These are phyloP conservation scores for Promerops cafer DNA, from an alignment of 2,113 vertebrate genomes.

Conservation along the genomic window DNA sequence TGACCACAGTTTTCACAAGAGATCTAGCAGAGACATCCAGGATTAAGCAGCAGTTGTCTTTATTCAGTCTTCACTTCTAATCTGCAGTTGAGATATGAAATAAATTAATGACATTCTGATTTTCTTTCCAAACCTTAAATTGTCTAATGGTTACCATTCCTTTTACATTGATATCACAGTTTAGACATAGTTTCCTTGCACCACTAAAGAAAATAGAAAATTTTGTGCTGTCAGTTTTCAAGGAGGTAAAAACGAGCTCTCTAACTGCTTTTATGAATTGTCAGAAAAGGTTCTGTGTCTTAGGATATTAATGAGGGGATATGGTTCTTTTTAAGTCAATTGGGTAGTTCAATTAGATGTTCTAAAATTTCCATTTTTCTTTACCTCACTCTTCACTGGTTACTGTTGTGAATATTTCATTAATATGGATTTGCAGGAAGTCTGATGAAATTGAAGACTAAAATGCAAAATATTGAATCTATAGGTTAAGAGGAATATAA, in stretches of 20 bases:
- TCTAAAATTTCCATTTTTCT: constrained; percentile 36
- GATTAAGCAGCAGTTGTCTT: constrained; percentile 69
- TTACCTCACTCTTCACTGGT: not conserved
- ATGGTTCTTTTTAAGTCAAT: not conserved
- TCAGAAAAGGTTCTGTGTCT: not conserved
- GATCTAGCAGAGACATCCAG: constrained; percentile 52
- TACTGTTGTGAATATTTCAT: constrained; percentile 35
- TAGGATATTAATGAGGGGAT: not conserved
- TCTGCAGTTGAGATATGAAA: constrained; percentile 10
- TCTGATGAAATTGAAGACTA: constrained; percentile 6
- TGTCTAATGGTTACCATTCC: not conserved
- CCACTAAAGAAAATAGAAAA: not conserved
- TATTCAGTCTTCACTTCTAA: constrained; percentile 47
- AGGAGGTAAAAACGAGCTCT: not conserved
- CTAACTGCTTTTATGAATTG: not conserved
- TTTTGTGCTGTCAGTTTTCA: not conserved
- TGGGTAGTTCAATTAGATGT: not conserved
- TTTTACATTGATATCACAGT: not conserved
- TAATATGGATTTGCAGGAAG: constrained; percentile 47
- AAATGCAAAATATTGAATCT: not conserved
- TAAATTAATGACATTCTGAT: constrained; percentile 8
- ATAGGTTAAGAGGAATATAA: constrained; percentile 31
- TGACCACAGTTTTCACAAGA: constrained; percentile 66
- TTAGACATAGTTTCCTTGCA: not conserved
- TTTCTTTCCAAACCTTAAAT: constrained; percentile 12